Conservation (phyloP, 2,113 vertebrate species). For the Sardina pilchardus region DNA sequence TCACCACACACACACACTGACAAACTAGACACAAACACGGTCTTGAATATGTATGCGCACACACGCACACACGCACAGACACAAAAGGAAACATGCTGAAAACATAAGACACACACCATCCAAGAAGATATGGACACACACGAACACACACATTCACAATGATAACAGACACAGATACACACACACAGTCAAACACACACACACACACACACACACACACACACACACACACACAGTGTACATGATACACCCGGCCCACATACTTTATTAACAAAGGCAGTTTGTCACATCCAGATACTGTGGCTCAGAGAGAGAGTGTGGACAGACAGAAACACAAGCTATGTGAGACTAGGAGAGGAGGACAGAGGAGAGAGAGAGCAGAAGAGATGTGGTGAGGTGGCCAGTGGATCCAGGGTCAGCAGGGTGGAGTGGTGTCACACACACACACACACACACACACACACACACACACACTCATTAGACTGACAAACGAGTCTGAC, state of each 20-base stretch:
- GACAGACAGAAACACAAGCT: background rate
- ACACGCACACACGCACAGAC: background rate
- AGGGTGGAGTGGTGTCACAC: background rate
- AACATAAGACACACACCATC: no score
- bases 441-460: background rate
- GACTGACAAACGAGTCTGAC: constrained; percentile 5
- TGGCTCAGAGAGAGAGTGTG: background rate
- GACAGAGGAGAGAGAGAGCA: background rate
- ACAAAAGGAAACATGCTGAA: background rate
- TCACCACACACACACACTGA: background rate
- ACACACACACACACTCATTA: background rate
- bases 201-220: background rate
- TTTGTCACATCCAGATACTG: background rate
- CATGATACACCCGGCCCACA: background rate
- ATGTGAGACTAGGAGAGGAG: background rate
- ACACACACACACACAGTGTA: background rate
- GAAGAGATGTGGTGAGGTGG: background rate
- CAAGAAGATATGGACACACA: background rate
- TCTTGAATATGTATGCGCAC: background rate
- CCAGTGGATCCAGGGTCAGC: no score
- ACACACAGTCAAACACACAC: background rate
- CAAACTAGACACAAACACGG: background rate
- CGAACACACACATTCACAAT: background rate
- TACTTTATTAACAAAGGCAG: background rate
- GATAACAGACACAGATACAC: no score